phyloP scores from a whole-genome alignment of 2,888 invertebrate genomes.

The Petrolisthes manimaculis region DNA sequence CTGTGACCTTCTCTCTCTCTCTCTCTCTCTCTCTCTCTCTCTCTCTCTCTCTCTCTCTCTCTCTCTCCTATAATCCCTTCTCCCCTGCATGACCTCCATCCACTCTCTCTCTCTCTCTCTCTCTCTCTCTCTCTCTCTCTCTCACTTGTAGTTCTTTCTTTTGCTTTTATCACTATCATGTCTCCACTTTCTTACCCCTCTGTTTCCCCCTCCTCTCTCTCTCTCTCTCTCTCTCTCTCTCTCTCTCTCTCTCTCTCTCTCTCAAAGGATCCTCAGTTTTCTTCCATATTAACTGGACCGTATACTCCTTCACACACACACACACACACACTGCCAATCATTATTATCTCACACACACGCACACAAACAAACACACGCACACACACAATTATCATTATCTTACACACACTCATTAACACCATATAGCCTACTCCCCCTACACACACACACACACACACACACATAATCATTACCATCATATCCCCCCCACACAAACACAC shows the following conservation, averaged over 20 bases:
- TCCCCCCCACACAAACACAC: conserved; percentile 10
- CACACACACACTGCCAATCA: background rate
- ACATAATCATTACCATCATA: background rate
- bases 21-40: conserved; percentile 1
- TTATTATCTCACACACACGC: background rate
- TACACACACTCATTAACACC: conserved; percentile 3
- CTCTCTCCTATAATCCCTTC: background rate
- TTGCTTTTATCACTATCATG: background rate
- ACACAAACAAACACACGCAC: conserved; percentile 16
- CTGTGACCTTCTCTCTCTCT: background rate
- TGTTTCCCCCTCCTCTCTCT: background rate
- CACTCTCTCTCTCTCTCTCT: background rate
- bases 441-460: conserved; percentile 26
- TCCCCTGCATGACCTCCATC: background rate
- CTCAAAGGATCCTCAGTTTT: background rate
- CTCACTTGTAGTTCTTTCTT: background rate
- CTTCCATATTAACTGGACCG: background rate
- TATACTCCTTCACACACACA: background rate
- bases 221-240: conserved; percentile 8
- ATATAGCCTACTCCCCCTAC: background rate
- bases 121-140: background rate
- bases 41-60: background rate
- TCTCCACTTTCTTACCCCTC: background rate
- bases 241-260: conserved; percentile 6
- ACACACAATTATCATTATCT: background rate